These are phyloP conservation scores for Diuraphis noxia DNA, from an alignment of 1,140 invertebrate genomes.

Conservation along the genomic window DNA sequence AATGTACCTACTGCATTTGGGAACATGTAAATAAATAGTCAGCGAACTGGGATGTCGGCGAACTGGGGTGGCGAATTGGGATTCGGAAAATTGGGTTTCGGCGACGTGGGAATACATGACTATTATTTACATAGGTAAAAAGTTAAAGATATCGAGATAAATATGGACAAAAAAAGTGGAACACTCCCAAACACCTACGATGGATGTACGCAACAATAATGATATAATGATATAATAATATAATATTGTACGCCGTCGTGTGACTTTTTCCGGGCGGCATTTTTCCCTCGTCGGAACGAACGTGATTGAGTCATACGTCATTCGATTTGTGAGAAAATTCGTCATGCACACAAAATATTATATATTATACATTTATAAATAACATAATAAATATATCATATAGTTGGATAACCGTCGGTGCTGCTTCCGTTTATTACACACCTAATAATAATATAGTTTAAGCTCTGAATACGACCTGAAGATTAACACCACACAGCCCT, in stretches of 20 bases:
- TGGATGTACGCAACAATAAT: no score
- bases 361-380: background rate
- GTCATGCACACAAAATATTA: background rate
- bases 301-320: background rate
- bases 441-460: background rate
- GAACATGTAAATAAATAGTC: no score
- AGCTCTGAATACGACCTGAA: background rate
- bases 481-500: background rate
- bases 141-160: no score
- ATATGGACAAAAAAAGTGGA: no score
- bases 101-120: no score
- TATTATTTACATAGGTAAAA: no score
- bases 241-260: background rate
- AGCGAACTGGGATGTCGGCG: no score
- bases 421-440: background rate
- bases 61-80: no score
- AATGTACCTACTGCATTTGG: no score
- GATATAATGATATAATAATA: background rate
- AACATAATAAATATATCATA: background rate
- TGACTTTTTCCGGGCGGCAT: background rate
- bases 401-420: background rate
- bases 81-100: no score
- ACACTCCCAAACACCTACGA: background rate
- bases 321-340: background rate
- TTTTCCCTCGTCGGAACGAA: no score